Evolutionary conservation across 1,140 invertebrate genomes (phyloP).

Genomic region (Aradophagus sp.): DNA sequence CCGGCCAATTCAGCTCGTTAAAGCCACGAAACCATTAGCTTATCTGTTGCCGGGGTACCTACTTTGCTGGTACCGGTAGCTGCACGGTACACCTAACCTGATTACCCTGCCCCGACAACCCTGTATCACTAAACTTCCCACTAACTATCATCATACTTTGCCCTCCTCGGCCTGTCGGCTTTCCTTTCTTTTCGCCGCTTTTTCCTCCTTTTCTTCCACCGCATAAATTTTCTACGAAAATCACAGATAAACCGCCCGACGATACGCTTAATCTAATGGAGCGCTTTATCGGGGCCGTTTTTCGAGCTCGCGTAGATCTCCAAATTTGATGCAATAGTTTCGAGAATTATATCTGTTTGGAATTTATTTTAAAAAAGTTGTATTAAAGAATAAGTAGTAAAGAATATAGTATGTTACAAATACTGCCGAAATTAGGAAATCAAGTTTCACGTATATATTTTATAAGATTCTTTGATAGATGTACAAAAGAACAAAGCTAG

Average conservation of each 20-base stretch:
- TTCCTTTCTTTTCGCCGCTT: slow-evolving; percentile 34
- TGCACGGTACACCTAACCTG: slow-evolving; percentile 58
- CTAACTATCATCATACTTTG: slow-evolving; percentile 55
- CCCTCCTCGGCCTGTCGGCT: slow-evolving; percentile 39
- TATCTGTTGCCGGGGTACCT: slow-evolving; percentile 61
- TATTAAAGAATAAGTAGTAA: too few species aligned
- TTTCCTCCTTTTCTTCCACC: too few species aligned
- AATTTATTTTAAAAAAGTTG: too few species aligned
- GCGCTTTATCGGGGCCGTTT: slow-evolving; percentile 19
- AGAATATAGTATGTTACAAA: too few species aligned
- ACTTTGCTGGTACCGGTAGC: slow-evolving; percentile 60
- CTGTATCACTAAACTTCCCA: slow-evolving; percentile 54
- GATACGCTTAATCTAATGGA: slow-evolving; percentile 23
- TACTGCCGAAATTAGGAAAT: too few species aligned
- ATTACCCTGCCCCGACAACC: slow-evolving; percentile 47
- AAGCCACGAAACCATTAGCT: slow-evolving; percentile 70
- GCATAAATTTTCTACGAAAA: slow-evolving; percentile 23
- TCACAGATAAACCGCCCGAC: slow-evolving; percentile 23
- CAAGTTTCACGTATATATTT: too few species aligned
- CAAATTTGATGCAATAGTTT: too few species aligned
- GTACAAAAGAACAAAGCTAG: too few species aligned
- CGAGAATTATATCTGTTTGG: too few species aligned
- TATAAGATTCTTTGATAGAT: too few species aligned
- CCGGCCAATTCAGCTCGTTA: slow-evolving; percentile 65
- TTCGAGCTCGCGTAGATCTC: background rate